Evolutionary conservation across 2,888 invertebrate genomes (phyloP).

Genomic region (Microdon myrmicae): DNA sequence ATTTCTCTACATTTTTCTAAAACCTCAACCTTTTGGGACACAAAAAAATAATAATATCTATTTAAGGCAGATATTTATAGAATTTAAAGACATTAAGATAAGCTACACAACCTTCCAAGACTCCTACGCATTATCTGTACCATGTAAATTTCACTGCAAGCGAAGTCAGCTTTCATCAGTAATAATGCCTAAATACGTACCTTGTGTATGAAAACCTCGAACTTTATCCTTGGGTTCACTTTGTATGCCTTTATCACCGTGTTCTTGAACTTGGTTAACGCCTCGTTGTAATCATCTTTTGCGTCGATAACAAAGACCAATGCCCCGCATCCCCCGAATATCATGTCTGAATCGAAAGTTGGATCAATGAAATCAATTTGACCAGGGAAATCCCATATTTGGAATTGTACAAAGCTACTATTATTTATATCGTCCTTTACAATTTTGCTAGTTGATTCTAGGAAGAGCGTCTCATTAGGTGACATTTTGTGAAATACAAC

Average conservation of each 20-base stretch:
- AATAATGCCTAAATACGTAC: slow-evolving; percentile 64
- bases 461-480: slow-evolving; percentile 97
- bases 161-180: no score
- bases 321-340: slow-evolving; percentile 97
- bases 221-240: slow-evolving; percentile 95
- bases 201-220: slow-evolving; percentile 99
- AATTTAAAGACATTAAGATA: no score
- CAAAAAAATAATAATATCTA: no score
- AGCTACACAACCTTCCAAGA: no score
- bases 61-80: no score
- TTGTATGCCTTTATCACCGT: slow-evolving; percentile 96
- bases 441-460: slow-evolving; percentile 98
- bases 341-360: slow-evolving; percentile 93
- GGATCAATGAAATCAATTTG: slow-evolving; percentile 98
- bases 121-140: no score
- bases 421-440: slow-evolving; percentile 98
- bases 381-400: slow-evolving; percentile 99
- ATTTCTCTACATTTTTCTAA: no score
- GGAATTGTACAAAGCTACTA: slow-evolving; percentile 96
- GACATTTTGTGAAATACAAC: slow-evolving; percentile 99
- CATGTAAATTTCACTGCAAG: no score
- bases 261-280: slow-evolving; percentile 88
- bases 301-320: slow-evolving; percentile 98
- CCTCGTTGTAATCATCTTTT: slow-evolving; percentile 98
- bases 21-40: no score